Percentiles rank a stretch among this genome's conserved stretches.
phyloP scores from a whole-genome alignment of 2,888 invertebrate genomes.

The Ormyrus pomaceus region DNA sequence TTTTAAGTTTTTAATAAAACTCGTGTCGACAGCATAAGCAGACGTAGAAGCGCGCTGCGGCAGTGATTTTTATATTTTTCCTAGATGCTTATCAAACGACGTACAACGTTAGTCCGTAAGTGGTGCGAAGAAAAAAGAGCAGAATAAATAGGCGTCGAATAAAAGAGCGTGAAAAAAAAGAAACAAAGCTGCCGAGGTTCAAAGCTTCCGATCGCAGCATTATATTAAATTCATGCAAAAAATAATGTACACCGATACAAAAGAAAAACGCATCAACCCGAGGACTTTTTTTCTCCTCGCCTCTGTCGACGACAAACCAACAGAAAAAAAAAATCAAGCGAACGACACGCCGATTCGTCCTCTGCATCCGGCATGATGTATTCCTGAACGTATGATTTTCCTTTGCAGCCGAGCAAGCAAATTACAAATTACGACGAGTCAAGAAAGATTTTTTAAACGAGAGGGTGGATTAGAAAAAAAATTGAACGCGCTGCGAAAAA shows the following conservation, averaged over 20 bases:
- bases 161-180: background rate
- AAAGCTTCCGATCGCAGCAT: slow-evolving; percentile 8
- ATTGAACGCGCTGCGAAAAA: slow-evolving; percentile 13
- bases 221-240: slow-evolving; percentile 6
- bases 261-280: background rate
- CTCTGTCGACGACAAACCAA: background rate
- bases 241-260: background rate
- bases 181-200: background rate
- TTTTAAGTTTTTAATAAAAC: slow-evolving; percentile 26
- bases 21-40: background rate
- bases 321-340: background rate
- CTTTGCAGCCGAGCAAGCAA: slow-evolving; percentile 7
- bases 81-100: slow-evolving; percentile 59
- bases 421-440: slow-evolving; percentile 14
- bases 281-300: background rate
- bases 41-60: slow-evolving; percentile 39
- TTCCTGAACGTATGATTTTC: background rate
- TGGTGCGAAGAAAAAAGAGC: slow-evolving; percentile 33
- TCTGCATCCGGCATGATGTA: background rate
- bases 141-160: slow-evolving; percentile 16
- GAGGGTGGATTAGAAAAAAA: slow-evolving; percentile 24
- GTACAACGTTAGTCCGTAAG: slow-evolving; percentile 61
- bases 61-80: slow-evolving; percentile 60
- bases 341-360: background rate
- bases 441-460: slow-evolving; percentile 9